Evolutionary conservation across 2,797 vertebrate species (phyloP), one percentile per base, ranked within the genome.

Genomic region (Hippoglossus hippoglossus): DNA sequence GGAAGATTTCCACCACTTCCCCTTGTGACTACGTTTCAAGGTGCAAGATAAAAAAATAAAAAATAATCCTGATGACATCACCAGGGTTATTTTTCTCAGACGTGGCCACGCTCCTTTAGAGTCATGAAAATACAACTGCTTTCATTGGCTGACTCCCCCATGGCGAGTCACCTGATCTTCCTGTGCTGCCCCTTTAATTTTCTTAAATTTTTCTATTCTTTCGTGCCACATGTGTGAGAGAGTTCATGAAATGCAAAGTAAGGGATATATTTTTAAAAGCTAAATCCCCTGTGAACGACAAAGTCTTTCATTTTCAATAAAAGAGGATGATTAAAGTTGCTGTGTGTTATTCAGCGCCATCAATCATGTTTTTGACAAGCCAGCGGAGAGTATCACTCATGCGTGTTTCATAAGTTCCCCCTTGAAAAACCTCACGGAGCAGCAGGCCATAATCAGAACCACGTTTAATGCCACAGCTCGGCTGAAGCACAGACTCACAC

Each of bases 341-440:
- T 68, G 71, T 50, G 65, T 62, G 82, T 85, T 84, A 80, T 81
- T 84, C 76, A 36, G 74, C 67, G 21, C 86, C 91, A 94, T 93
- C 91, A 92, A 93, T 94, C 91, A 92, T 88, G 60, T 77, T 87
- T 74, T 52, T 91, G 90, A 92, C 91, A 92, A 85, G 85, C 69
- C 55, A 79, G 89, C 77, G 83, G 84, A 83, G 89, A 82, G 81
- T 70, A 61, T 77, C 68, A 65, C 68, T 80, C 87, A 78, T 84
- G 83, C 73, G 71, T 81, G 77, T 77, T 83, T 87, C 83, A 73
- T 79, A 73, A 80, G 78, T 87, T 81, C 76, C 70, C 72, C 78
- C 77, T 71, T 49, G 18, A 63, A 80, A 87, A 87, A 84, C 85
- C 81, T 78, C 88, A 82, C 72, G 65, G 76, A 84, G 49, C 69